Base-by-base conservation (phyloP, 92 coral and sea anemone genomes). In the Parazoanthus atlanticus region DNA sequence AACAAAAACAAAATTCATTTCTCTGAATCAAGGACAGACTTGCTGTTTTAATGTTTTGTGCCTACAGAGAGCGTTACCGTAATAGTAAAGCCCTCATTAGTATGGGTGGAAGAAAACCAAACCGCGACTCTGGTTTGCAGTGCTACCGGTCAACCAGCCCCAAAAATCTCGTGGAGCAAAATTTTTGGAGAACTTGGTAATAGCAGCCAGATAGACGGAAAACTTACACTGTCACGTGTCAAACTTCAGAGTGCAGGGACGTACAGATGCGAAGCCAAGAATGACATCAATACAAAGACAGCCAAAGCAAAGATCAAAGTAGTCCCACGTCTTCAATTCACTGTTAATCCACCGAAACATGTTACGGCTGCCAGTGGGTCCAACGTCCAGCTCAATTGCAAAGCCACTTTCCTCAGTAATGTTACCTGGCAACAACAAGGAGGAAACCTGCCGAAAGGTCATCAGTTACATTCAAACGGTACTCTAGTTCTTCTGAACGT, bases 31-130 rank as follows among this genome's bases (percentile, higher is more conserved):
- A n/a, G n/a, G n/a, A n/a, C n/a, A n/a, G n/a, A n/a, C n/a, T n/a
- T n/a, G n/a, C n/a, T n/a, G n/a, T n/a, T n/a, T n/a, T 30, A 74
- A 8, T 74, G 43, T 29, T 74, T 74, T 74, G n/a, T n/a, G n/a
- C n/a, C n/a, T 33, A 36, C 54, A 34, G 80, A 34, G 6, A 16
- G 52, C 26, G 80, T 76, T 33, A 76, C 80, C 28, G 52, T 76
- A 76, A 76, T n/a, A 38, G 12, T 4, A 34, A 76, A 36, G 12
- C 80, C 52, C 17, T 32, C 80, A 34, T 34, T 17, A 0, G 80
- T 76, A 16, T 76, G 47, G 49, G 80, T 76, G 6, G 80, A 76
- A 76, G 54, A n/a, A n/a, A n/a, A n/a, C n/a, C n/a, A n/a, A n/a
- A n/a, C n/a, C n/a, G n/a, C n/a, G n/a, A n/a, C n/a, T n/a, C n/a